A percentile compares a stretch with the other conserved stretches of the same genome.
phyloP scores from a whole-genome alignment of 1,140 invertebrate genomes.

The Latrodectus geometricus region DNA sequence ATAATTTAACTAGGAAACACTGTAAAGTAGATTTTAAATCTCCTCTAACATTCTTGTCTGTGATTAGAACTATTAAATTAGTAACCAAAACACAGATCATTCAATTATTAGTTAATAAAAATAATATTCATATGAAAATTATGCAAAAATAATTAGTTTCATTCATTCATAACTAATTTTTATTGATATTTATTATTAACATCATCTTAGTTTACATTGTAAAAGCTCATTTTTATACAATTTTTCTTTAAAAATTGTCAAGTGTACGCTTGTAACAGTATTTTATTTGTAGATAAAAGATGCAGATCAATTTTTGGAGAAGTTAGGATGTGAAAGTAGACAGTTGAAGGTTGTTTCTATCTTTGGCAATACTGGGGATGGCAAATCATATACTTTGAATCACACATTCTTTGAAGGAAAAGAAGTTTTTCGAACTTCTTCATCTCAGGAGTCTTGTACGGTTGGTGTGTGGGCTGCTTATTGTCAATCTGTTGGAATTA shows the following conservation, averaged over 20 bases:
- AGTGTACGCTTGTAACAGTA: not conserved
- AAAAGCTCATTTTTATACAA: constrained; percentile 17
- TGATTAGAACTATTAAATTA: no score
- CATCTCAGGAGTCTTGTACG: constrained; percentile 80
- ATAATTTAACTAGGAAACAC: no score
- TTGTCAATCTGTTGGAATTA: constrained; percentile 75
- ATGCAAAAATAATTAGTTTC: no score
- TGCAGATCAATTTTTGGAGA: constrained; percentile 68
- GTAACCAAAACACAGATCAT: no score
- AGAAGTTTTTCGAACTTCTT: constrained; percentile 81
- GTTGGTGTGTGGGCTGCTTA: constrained; percentile 85
- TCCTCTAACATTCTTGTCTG: no score
- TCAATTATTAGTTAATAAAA: no score
- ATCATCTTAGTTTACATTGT: no score
- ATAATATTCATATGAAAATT: no score
- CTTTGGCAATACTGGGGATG: constrained; percentile 89
- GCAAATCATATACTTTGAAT: constrained; percentile 86
- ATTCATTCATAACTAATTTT: no score
- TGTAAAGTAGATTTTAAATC: no score
- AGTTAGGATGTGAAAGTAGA: constrained; percentile 65
- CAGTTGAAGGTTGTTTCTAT: constrained; percentile 86
- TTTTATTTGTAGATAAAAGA: constrained; percentile 65
- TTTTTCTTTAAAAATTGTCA: not conserved
- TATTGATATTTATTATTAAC: no score
- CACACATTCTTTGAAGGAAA: constrained; percentile 82